phyloP scores from a whole-genome alignment of 1,140 invertebrate genomes.

The Drosophila arizonae region DNA sequence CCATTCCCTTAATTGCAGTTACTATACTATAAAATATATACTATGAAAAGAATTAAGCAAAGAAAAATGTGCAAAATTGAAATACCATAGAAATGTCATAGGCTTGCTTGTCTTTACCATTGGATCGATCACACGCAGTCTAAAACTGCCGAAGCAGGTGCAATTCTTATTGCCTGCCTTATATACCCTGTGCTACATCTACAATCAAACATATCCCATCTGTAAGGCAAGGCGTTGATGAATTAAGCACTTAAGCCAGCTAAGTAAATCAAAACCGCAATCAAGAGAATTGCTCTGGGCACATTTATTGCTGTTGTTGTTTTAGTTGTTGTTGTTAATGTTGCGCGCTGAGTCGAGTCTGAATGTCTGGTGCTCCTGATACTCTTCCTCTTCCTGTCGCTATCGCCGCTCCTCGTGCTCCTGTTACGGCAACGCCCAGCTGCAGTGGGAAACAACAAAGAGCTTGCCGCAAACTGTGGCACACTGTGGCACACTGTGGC shows the following conservation, averaged over 20 bases:
- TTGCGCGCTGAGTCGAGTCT: constrained; percentile 18
- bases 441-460: constrained; percentile 67
- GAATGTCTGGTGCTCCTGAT: constrained; percentile 39
- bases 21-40: no score
- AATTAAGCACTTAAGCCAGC: constrained; percentile 30
- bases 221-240: constrained; percentile 16
- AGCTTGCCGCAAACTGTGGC: constrained; percentile 55
- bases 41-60: no score
- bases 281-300: constrained; percentile 21
- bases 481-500: constrained; percentile 1
- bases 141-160: no score
- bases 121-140: no score
- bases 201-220: constrained; percentile 1
- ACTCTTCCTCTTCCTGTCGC: constrained; percentile 8
- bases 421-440: constrained; percentile 62
- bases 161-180: background rate
- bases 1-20: no score
- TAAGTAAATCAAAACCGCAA: constrained; percentile 45
- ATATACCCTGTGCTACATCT: background rate
- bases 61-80: no score
- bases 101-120: no score
- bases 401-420: constrained; percentile 10
- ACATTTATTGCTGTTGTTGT: constrained; percentile 11
- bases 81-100: no score
- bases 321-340: constrained; percentile 12